Base-by-base conservation (phyloP, 2,113 vertebrate species). In the Laticauda laticaudata region DNA sequence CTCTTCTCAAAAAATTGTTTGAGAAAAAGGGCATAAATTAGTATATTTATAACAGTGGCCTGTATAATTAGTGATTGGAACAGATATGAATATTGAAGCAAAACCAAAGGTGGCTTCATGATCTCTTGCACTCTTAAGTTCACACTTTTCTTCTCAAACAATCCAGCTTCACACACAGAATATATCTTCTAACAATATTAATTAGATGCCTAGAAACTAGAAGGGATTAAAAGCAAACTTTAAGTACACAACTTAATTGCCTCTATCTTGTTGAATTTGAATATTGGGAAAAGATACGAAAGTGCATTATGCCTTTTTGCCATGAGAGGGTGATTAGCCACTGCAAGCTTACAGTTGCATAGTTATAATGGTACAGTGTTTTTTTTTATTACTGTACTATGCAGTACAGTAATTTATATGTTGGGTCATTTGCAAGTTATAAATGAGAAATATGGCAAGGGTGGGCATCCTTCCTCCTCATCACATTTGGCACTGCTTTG, bases 271-370 rank as follows among this genome's bases (percentile, higher is more conserved):
- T 34, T n/a, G 53, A 55, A 48, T 61, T 55, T 20, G 34, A 90
- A 39, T 7, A 85, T 69, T 69, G 64, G 64, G 5, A 23, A 45
- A 91, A 81, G 93, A 51, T 91, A 29, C 0, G 21, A 34, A 2
- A 6, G 7, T n/a, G 34, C 8, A 26, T 92, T 94, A 61, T 93
- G n/a, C 56, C 0, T 87, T n/a, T 89, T 24, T 81, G 24, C 95
- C 98, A 96, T 96, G 95, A 97, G 97, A 97, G 97, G 39, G 97
- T n/a, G 88, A 96, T 81, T 81, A 43, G 3, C 7, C 59, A 39
- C 45, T 51, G 61, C 3, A 59, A 14, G 48, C 48, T 53, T 34
- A 89, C 24, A 88, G 48, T 81, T 81, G 34, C 34, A 81, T 34
- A 81, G 15, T 81, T 39, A 81, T 0, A 81, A 39, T 81, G 6